Evolutionary conservation across 2,888 invertebrate genomes (phyloP).

Genomic region (Tetragonisca angustula): DNA sequence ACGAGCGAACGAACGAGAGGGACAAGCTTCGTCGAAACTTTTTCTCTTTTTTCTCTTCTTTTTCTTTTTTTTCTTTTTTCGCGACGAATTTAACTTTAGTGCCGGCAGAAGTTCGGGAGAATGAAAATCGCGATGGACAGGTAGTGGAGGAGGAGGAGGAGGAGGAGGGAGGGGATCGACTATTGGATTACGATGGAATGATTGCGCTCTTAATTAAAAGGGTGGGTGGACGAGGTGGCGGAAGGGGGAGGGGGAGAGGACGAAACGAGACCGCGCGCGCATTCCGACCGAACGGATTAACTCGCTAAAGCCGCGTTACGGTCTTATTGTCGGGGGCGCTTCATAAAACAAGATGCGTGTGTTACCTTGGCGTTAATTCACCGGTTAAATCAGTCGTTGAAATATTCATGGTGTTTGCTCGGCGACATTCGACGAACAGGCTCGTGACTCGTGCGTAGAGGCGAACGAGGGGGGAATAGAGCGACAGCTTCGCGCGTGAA

Average conservation of each 20-base stretch:
- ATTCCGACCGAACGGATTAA: slow-evolving; percentile 65
- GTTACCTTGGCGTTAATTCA: slow-evolving; percentile 32
- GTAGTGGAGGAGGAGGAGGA: slow-evolving; percentile 18
- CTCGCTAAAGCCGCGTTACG: slow-evolving; percentile 62
- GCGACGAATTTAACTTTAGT: slow-evolving; percentile 62
- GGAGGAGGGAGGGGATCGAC: slow-evolving; percentile 46
- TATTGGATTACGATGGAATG: slow-evolving; percentile 73
- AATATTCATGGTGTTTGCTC: slow-evolving; percentile 38
- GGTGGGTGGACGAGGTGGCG: not conserved
- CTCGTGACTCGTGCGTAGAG: slow-evolving; percentile 19
- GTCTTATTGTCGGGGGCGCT: slow-evolving; percentile 62
- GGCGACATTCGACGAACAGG: not conserved
- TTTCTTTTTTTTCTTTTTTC: slow-evolving; percentile 11
- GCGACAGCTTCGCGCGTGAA: slow-evolving; percentile 3
- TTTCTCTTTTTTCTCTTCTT: not conserved
- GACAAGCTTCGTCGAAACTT: slow-evolving; percentile 31
- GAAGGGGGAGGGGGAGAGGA: slow-evolving; percentile 20
- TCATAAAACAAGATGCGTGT: slow-evolving; percentile 45
- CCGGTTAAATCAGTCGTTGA: slow-evolving; percentile 36
- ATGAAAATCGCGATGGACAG: slow-evolving; percentile 55
- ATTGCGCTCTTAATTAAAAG: slow-evolving; percentile 71
- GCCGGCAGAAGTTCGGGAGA: slow-evolving; percentile 12
- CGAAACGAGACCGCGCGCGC: slow-evolving; percentile 36
- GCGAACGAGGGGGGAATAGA: not conserved
- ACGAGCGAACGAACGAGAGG: slow-evolving; percentile 1